These are phyloP conservation scores for Ispidina lecontei DNA, from an alignment of 2,797 vertebrate species.

Conservation along the genomic window DNA sequence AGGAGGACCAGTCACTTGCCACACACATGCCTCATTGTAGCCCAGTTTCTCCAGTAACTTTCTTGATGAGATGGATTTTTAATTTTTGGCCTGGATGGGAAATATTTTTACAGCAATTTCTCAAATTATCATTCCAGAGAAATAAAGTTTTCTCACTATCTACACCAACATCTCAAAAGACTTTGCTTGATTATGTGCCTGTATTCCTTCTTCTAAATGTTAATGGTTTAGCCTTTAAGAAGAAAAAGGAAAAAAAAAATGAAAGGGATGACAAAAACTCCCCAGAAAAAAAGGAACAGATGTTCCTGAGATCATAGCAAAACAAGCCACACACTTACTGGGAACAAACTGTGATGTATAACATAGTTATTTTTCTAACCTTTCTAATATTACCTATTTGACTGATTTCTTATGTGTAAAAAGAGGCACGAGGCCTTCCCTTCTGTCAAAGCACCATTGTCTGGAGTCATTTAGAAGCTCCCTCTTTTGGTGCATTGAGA, in stretches of 20 bases:
- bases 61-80: not conserved
- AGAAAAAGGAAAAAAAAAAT: not conserved
- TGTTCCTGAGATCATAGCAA: conserved; percentile 43
- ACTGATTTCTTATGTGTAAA: conserved; percentile 60
- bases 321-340: conserved; percentile 5
- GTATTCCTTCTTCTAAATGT: not conserved
- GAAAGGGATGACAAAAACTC: not conserved
- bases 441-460: not conserved
- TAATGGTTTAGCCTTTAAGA: not conserved
- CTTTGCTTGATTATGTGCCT: not conserved
- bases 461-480: conserved; percentile 22
- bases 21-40: not conserved
- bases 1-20: not conserved
- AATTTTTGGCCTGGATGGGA: not conserved
- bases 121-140: not conserved
- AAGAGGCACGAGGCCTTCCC: not conserved
- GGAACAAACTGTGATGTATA: conserved; percentile 4
- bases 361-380: conserved; percentile 17
- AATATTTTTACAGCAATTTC: not conserved
- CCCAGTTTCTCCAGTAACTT: not conserved
- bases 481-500: not conserved
- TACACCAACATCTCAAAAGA: not conserved
- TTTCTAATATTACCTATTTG: conserved; percentile 51
- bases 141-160: not conserved
- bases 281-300: conserved; percentile 17